A percentile compares a stretch with the other conserved stretches of the same genome.
These are phyloP conservation scores for Diplogasteroides magnus DNA, from an alignment of 1,140 invertebrate species.

Conservation along the genomic window DNA sequence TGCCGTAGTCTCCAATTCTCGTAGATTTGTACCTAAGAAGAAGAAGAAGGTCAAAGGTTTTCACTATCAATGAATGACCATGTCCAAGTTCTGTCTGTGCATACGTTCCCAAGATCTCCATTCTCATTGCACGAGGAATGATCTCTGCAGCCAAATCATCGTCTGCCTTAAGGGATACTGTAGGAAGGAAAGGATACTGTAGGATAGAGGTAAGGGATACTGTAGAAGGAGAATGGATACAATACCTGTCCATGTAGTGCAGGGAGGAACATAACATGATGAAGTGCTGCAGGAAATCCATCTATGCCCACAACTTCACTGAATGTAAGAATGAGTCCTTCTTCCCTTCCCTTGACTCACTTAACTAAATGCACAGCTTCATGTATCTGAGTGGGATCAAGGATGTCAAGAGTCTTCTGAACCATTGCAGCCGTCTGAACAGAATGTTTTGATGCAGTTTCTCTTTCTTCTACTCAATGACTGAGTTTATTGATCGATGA, in stretches of 20 bases:
- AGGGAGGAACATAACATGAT: slow-evolving; percentile 86
- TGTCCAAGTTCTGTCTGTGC: slow-evolving; percentile 89
- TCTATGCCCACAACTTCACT: slow-evolving; percentile 20
- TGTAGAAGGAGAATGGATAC: not conserved
- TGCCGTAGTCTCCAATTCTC: slow-evolving; percentile 82
- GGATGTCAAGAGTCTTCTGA: no score
- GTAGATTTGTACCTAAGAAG: slow-evolving; percentile 78
- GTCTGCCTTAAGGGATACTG: slow-evolving; percentile 43
- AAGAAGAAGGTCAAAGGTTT: no score
- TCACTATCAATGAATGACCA: slow-evolving; percentile 59
- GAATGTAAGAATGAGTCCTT: no score
- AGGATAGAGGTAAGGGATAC: no score
- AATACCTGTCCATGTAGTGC: slow-evolving; percentile 76
- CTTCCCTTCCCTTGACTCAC: no score
- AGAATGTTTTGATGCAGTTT: no score
- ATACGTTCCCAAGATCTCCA: slow-evolving; percentile 81
- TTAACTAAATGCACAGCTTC: no score
- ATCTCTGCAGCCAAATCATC: slow-evolving; percentile 72
- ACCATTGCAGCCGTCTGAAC: no score
- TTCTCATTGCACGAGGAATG: slow-evolving; percentile 65
- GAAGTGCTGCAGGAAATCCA: slow-evolving; percentile 66
- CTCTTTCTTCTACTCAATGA: no score
- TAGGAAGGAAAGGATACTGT: not conserved
- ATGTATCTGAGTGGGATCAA: no score
- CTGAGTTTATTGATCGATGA: no score